A percentile compares a stretch with the other conserved stretches of the same genome.
phyloP scores from a whole-genome alignment of 2,113 vertebrate genomes.

The Hylia prasina region DNA sequence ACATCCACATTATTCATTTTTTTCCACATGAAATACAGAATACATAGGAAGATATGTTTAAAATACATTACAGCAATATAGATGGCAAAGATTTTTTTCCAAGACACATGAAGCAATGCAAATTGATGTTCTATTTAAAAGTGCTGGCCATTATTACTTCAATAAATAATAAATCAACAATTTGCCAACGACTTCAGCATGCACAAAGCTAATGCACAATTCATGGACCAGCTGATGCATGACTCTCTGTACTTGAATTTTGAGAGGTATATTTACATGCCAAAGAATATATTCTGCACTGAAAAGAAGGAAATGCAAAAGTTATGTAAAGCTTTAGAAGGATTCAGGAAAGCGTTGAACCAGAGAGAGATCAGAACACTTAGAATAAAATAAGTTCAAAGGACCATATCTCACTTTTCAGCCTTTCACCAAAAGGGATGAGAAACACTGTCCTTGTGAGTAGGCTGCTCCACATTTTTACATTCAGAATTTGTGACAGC shows the following conservation, averaged over 20 bases:
- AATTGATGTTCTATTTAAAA: not conserved
- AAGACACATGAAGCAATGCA: not conserved
- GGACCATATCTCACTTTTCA: not conserved
- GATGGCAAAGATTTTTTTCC: not conserved
- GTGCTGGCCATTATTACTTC: not conserved
- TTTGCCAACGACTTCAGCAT: not conserved
- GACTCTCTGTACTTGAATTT: not conserved
- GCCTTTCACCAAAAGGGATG: not conserved
- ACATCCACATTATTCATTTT: rapidly evolving
- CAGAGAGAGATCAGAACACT: not conserved
- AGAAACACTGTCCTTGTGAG: not conserved
- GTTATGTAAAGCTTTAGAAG: not conserved
- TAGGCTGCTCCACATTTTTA: not conserved
- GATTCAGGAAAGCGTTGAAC: not conserved
- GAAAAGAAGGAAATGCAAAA: not conserved
- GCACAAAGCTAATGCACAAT: not conserved
- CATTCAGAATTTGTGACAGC: not conserved
- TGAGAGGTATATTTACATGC: not conserved
- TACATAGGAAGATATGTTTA: not conserved
- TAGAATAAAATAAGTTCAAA: not conserved
- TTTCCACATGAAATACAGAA: not conserved
- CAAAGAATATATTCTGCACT: not conserved
- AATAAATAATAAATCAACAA: not conserved
- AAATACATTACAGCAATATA: not conserved
- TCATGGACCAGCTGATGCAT: not conserved